These are phyloP conservation scores for Drosophila sproati DNA, from an alignment of 1,140 invertebrate genomes.

Conservation along the genomic window DNA sequence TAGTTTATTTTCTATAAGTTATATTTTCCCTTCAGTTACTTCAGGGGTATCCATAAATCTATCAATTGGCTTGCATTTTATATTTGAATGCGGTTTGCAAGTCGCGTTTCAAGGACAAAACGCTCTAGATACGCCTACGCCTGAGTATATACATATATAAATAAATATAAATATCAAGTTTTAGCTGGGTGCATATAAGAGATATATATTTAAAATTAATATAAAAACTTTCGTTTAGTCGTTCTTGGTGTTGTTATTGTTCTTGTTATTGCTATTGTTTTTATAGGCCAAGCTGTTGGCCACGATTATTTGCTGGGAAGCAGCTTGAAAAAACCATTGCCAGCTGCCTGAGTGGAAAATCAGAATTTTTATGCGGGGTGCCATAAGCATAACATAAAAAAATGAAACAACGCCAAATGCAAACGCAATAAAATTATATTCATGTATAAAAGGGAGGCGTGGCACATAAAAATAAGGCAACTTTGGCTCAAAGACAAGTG, in stretches of 20 bases:
- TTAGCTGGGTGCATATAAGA: background rate
- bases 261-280: background rate
- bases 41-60: background rate
- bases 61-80: background rate
- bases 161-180: background rate
- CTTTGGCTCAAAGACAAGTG: conserved; percentile 65
- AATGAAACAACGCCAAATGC: conserved; percentile 22
- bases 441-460: conserved; percentile 11
- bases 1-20: no score
- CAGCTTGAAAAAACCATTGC: conserved; percentile 5
- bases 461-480: conserved; percentile 24
- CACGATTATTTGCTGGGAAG: conserved; percentile 1
- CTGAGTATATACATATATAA: conserved; percentile 15
- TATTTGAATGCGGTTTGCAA: background rate
- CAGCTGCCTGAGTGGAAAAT: conserved; percentile 19
- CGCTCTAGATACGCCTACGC: background rate
- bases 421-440: conserved; percentile 20
- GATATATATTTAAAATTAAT: conserved; percentile 26
- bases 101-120: conserved; percentile 35
- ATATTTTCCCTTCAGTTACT: no score
- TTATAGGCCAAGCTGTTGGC: conserved; percentile 21
- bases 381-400: conserved; percentile 11
- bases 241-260: background rate
- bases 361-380: conserved; percentile 25
- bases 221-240: conserved; percentile 1